Conservation (phyloP, 2,113 vertebrate genomes). For the Psephotus haematonotus region DNA sequence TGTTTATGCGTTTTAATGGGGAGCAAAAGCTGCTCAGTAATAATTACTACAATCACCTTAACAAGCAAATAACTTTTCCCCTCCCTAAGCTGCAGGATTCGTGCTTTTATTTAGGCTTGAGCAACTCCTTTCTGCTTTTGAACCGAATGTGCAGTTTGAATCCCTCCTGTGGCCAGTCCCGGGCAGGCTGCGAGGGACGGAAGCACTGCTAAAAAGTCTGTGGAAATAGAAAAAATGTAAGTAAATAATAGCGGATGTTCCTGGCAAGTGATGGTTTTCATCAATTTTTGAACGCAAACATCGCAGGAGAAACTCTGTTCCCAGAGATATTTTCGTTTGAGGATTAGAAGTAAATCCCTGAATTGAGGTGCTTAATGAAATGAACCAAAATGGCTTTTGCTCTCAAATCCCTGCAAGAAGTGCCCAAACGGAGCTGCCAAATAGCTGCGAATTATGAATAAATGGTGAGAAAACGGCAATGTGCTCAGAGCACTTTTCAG, state of each 20-base stretch:
- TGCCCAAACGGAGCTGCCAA: neutral
- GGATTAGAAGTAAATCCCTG: conserved; percentile 55
- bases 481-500: neutral
- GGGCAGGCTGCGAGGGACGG: neutral
- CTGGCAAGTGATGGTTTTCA: neutral
- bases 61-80: neutral
- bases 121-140: neutral
- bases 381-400: conserved; percentile 45
- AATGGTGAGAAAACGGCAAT: neutral
- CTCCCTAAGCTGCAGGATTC: neutral
- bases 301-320: neutral
- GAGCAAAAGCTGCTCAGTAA: neutral
- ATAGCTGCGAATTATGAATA: neutral
- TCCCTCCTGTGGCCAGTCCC: conserved; percentile 54
- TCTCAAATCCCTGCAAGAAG: conserved; percentile 17
- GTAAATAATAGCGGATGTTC: neutral
- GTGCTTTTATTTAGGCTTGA: neutral
- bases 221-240: neutral
- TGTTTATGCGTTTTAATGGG: neutral
- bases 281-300: neutral
- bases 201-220: neutral
- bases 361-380: conserved; percentile 56
- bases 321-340: neutral
- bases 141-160: conserved; percentile 31
- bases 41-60: neutral